A percentile compares a stretch with the other conserved stretches of the same genome.
phyloP scores from a whole-genome alignment of 2,888 invertebrate genomes.

The Campoplex nolae region DNA sequence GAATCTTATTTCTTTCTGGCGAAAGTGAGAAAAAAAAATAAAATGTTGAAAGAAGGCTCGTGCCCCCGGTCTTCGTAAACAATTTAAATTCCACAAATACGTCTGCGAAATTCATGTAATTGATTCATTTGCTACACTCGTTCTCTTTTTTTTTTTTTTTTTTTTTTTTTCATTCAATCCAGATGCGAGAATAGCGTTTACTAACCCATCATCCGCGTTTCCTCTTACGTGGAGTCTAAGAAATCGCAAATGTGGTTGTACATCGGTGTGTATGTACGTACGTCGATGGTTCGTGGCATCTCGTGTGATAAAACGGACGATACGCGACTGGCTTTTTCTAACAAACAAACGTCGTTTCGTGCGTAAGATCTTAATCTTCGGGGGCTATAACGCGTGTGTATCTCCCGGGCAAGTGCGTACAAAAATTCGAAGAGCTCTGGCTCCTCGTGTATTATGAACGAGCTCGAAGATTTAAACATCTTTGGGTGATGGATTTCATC shows the following conservation, averaged over 20 bases:
- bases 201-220: conserved; percentile 49
- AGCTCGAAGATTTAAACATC: conserved; percentile 64
- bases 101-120: conserved; percentile 2
- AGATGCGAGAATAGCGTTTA: conserved; percentile 53
- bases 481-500: conserved; percentile 48
- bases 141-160: neutral
- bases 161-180: conserved; percentile 42
- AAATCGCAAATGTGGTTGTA: conserved; percentile 9
- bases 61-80: conserved; percentile 39
- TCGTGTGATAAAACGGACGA: conserved; percentile 43
- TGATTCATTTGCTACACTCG: conserved; percentile 36
- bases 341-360: conserved; percentile 67
- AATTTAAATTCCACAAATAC: conserved; percentile 42
- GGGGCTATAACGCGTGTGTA: neutral
- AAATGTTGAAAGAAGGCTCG: conserved; percentile 27
- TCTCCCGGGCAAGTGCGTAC: conserved; percentile 51
- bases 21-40: neutral
- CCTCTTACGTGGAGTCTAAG: conserved; percentile 14
- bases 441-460: conserved; percentile 49
- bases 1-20: conserved; percentile 15
- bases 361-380: conserved; percentile 53
- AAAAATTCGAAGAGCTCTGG: conserved; percentile 47
- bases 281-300: conserved; percentile 14
- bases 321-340: conserved; percentile 64
- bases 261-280: neutral